phyloP scores from a whole-genome alignment of 1,140 invertebrate species.

The Leptopilina clavipes region DNA sequence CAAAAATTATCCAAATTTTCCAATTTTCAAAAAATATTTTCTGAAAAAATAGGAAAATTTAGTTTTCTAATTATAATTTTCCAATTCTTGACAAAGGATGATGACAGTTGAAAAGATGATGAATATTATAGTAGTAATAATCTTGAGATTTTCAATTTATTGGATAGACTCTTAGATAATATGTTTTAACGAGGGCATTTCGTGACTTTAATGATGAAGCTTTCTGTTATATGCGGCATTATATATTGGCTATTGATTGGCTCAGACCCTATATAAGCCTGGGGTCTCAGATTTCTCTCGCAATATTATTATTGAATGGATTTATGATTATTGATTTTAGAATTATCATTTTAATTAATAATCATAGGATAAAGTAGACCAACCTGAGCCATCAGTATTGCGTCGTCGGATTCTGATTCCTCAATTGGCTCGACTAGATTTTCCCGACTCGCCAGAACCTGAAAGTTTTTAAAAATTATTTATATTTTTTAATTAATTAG shows the following conservation, averaged over 20 bases:
- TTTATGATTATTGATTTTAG: background rate
- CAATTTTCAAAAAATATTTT: too few species aligned
- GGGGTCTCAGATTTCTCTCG: background rate
- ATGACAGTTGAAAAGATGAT: too few species aligned
- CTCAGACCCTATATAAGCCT: background rate
- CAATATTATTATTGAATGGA: background rate
- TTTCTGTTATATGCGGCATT: background rate
- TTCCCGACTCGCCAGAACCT: constrained; percentile 85
- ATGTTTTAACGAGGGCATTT: background rate
- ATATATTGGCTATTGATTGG: constrained; percentile 12
- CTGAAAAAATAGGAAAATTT: too few species aligned
- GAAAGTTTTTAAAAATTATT: constrained; percentile 67
- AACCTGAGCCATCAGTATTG: constrained; percentile 84
- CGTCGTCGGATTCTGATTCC: constrained; percentile 84
- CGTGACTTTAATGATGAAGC: background rate
- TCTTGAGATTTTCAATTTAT: background rate
- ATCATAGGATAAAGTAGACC: constrained; percentile 18
- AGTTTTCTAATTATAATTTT: too few species aligned
- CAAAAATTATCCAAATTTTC: too few species aligned
- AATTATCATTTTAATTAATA: constrained; percentile 2
- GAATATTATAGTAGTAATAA: too few species aligned
- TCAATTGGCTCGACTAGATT: constrained; percentile 83
- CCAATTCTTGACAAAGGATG: too few species aligned
- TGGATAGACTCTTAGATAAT: background rate
- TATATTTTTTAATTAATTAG: too few species aligned